phyloP scores from a whole-genome alignment of 2,888 invertebrate species.

The Apamea monoglypha region DNA sequence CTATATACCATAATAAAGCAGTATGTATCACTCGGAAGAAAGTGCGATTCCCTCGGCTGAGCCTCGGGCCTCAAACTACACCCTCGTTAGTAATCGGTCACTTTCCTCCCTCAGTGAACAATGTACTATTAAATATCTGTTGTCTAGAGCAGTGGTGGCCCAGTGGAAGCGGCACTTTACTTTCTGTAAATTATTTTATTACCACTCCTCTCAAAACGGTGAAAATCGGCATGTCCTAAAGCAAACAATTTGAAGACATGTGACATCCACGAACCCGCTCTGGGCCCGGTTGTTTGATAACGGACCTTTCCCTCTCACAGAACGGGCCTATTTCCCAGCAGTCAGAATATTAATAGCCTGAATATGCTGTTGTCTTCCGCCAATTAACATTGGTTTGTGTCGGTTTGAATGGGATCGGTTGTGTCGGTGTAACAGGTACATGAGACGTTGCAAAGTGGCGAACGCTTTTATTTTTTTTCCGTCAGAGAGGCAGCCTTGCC shows the following conservation, averaged over 20 bases:
- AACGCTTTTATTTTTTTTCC: not conserved
- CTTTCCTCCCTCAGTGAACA: not conserved
- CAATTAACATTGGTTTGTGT: not conserved
- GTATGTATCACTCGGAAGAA: not conserved
- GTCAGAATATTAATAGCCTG: too few species aligned
- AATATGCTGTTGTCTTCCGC: not conserved
- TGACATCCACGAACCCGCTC: too few species aligned
- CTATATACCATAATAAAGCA: not conserved
- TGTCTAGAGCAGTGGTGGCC: too few species aligned
- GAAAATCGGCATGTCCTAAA: too few species aligned
- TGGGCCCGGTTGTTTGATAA: too few species aligned
- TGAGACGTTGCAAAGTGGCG: not conserved
- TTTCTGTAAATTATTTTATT: too few species aligned
- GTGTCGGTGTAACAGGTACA: not conserved
- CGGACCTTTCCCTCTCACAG: too few species aligned
- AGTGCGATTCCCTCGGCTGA: not conserved
- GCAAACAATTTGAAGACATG: too few species aligned
- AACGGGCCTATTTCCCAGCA: too few species aligned
- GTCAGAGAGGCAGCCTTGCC: not conserved
- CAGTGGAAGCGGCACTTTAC: too few species aligned
- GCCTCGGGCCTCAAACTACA: too few species aligned
- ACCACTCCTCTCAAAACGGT: too few species aligned
- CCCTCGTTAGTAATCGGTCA: not conserved
- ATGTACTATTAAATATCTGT: not conserved
- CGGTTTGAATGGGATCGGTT: not conserved